Evolutionary conservation across 2,888 invertebrate genomes (phyloP).

Genomic region (Tineola bisselliella): DNA sequence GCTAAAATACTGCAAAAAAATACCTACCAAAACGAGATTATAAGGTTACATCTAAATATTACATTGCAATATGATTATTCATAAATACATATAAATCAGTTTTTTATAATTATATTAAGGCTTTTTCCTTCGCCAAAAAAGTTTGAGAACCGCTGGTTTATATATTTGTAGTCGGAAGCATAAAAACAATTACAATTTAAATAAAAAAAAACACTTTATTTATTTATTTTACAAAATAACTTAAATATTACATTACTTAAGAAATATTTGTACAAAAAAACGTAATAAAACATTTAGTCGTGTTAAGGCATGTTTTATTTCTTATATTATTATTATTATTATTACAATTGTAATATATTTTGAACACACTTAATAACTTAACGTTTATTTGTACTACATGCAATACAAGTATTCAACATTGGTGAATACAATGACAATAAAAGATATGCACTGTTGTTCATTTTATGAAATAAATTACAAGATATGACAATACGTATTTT

Average conservation of each 20-base stretch:
- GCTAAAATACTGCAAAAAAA: no score
- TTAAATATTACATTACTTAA: background rate
- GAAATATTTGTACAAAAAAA: background rate
- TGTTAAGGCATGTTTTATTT: background rate
- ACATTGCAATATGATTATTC: no score
- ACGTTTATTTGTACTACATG: conserved; percentile 37
- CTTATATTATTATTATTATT: conserved; percentile 15
- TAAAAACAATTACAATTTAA: background rate
- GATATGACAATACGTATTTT: conserved; percentile 22
- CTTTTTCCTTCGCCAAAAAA: no score
- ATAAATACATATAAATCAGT: no score
- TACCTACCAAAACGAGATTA: no score
- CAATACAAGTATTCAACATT: conserved; percentile 15
- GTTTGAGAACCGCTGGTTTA: no score
- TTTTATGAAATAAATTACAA: conserved; percentile 27
- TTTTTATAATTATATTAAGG: no score
- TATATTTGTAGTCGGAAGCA: background rate
- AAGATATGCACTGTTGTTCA: conserved; percentile 48
- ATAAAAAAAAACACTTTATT: background rate
- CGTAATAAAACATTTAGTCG: background rate
- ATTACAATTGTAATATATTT: conserved; percentile 27
- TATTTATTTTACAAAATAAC: background rate
- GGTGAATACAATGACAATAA: conserved; percentile 45
- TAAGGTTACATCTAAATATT: no score
- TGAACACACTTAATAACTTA: conserved; percentile 39